Base-by-base conservation (phyloP, 2,113 vertebrate species). In the Apeltes quadracus region DNA sequence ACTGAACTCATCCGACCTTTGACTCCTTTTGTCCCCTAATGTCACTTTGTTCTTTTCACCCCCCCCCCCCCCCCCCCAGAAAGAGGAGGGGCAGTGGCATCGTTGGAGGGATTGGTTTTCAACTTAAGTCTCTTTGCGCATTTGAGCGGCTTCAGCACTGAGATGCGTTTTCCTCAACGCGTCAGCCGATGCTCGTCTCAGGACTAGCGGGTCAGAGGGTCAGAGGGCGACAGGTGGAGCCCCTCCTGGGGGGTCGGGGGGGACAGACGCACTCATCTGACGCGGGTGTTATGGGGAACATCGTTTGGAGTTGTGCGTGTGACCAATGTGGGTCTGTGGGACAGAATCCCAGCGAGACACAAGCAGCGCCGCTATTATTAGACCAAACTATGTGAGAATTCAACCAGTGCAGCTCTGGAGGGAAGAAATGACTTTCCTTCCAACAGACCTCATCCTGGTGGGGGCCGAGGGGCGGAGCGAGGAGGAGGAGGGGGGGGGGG, bases 361-460 rank as follows among this genome's bases (percentile, higher is more conserved):
- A 80, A 76, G 32, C 61, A 54, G 68, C 78, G 53, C 64, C 22
- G 75, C 83, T 90, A 87, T 86, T 90, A 72, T 88, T 88, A 88
- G 85, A 77, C 57, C 51, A 46, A 87, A 72, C 23, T 55, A 65
- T 66, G 68, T 39, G 16, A 16, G 25, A 63, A 69, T 66, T 7
- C 29, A 55, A 62, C 54, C n/a, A n/a, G n/a, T n/a, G n/a, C n/a
- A n/a, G n/a, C 54, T 53, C 44, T 38, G 38, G 39, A 34, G 25
- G 11, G 11, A 72, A 79, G 73, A 68, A 54, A 72, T 44, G 29
- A 56, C 59, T 66, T 41, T 69, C n/a, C 29, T 48, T 76, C 51
- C 34, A 29, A 61, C 20, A 82, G 55, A 57, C 34, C 61, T 69
- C 43, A 48, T 10, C 48, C 20, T 50, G 29, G 29, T 29, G 29